Evolutionary conservation across 2,113 vertebrate species (phyloP).

Genomic region (Brachypteracias leptosomus): DNA sequence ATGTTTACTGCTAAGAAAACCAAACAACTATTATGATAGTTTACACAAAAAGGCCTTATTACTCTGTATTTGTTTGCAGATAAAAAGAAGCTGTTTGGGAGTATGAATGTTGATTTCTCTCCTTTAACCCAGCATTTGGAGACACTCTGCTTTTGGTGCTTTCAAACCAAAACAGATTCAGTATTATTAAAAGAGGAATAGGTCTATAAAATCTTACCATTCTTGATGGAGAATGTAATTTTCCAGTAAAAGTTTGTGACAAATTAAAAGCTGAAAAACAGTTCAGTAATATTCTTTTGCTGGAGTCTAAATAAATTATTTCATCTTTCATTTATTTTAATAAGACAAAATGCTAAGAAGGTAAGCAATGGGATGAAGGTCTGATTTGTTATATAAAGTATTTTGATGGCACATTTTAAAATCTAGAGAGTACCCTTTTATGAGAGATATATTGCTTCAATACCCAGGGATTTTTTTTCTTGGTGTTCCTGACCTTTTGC

Average conservation of each 20-base stretch:
- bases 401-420: constrained; percentile 9
- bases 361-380: not conserved
- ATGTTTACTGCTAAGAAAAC: not conserved
- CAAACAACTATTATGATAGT: not conserved
- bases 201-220: not conserved
- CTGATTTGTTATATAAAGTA: not conserved
- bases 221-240: not conserved
- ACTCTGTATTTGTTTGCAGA: not conserved
- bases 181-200: not conserved
- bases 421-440: constrained; percentile 22
- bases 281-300: not conserved
- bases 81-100: not conserved
- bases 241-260: not conserved
- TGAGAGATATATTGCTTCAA: constrained; percentile 27
- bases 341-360: not conserved
- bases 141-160: not conserved
- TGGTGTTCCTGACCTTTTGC: constrained; percentile 50
- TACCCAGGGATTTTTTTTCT: constrained; percentile 33
- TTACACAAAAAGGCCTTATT: not conserved
- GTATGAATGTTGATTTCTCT: not conserved
- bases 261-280: not conserved
- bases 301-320: not conserved
- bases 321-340: not conserved
- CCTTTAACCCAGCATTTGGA: not conserved
- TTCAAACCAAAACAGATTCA: not conserved